phyloP scores from a whole-genome alignment of 2,888 invertebrate genomes.

The Odontocerum albicorne region DNA sequence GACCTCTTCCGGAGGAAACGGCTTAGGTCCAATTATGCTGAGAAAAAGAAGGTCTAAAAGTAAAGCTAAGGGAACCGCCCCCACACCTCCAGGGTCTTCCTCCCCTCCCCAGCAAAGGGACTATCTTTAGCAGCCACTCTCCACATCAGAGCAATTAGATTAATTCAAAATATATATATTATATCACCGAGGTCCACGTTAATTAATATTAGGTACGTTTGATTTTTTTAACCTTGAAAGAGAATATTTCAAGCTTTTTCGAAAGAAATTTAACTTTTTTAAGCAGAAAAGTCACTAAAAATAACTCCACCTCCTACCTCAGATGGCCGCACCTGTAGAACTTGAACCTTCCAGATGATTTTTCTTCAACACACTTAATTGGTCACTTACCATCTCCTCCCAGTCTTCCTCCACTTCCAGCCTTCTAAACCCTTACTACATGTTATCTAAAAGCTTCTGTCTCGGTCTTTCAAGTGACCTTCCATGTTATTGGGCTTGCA shows the following conservation, averaged over 20 bases:
- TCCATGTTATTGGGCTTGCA: no score
- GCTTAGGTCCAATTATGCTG: slow-evolving; percentile 51
- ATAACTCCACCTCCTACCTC: no score
- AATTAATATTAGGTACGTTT: slow-evolving; percentile 14
- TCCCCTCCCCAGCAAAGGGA: slow-evolving; percentile 48
- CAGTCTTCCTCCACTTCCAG: no score
- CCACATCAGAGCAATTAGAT: slow-evolving; percentile 9
- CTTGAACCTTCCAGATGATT: no score
- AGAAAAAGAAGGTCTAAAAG: slow-evolving; percentile 64
- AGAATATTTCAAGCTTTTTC: slow-evolving; percentile 1
- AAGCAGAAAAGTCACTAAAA: no score
- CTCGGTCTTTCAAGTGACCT: no score
- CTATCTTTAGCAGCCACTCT: slow-evolving; percentile 32
- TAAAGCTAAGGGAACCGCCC: slow-evolving; percentile 55
- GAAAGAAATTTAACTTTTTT: not conserved
- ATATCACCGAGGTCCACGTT: slow-evolving; percentile 33
- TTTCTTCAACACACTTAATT: no score
- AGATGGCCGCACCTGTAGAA: no score
- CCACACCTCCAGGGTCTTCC: slow-evolving; percentile 56
- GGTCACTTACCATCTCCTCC: no score
- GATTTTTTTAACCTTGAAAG: not conserved
- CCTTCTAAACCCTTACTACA: no score
- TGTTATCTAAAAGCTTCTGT: no score
- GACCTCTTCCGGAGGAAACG: slow-evolving; percentile 45
- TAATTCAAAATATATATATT: slow-evolving; percentile 7